Evolutionary conservation across 2,797 vertebrate genomes (phyloP).

Genomic region (Enteromius radiatus): DNA sequence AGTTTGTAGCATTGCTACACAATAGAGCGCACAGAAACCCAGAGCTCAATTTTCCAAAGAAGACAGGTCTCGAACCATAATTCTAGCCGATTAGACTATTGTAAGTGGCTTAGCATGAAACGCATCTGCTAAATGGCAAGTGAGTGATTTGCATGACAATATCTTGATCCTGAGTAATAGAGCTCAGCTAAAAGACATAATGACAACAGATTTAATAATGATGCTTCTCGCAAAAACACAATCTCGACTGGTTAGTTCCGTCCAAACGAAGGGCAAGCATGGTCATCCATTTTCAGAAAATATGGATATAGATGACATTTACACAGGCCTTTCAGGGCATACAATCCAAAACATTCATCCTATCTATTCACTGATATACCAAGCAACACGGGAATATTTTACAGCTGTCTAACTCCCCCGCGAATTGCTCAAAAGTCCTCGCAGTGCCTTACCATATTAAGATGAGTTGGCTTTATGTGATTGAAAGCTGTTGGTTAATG

Average conservation of each 20-base stretch:
- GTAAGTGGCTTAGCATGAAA: conserved; percentile 24
- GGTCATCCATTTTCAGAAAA: conserved; percentile 20
- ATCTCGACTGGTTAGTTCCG: neutral
- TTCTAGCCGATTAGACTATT: conserved; percentile 32
- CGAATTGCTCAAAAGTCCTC: conserved; percentile 33
- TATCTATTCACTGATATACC: neutral
- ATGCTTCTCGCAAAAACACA: conserved; percentile 32
- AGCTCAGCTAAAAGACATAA: conserved; percentile 28
- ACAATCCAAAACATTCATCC: conserved; percentile 32
- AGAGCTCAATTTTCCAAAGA: neutral
- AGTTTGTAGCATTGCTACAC: neutral
- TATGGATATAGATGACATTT: neutral
- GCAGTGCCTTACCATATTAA: conserved; percentile 34
- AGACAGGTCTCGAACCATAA: conserved; percentile 23
- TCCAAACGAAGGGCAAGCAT: conserved; percentile 18
- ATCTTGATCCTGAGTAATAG: conserved; percentile 35
- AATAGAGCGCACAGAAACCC: neutral
- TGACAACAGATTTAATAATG: conserved; percentile 40
- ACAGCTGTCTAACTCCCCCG: conserved; percentile 9
- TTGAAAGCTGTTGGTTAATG: conserved; percentile 71
- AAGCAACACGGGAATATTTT: conserved; percentile 22
- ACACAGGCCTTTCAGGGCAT: conserved; percentile 19
- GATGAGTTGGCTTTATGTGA: conserved; percentile 60
- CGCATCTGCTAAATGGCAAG: conserved; percentile 23
- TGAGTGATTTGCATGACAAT: conserved; percentile 39